Evolutionary conservation across 2,113 vertebrate species (phyloP).

Genomic region (Paraplagusia blochii): DNA sequence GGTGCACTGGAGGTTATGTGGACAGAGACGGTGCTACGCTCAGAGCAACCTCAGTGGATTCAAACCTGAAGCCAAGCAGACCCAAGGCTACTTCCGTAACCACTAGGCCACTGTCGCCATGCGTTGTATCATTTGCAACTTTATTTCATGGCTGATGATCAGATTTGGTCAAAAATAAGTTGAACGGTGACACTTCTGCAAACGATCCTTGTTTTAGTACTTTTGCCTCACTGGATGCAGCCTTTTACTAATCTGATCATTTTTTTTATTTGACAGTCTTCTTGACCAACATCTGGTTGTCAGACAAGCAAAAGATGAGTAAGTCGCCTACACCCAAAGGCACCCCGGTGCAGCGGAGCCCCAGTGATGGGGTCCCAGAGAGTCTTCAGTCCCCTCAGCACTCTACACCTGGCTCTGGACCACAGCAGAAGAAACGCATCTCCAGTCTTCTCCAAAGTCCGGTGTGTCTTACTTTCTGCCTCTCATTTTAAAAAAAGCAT

Average conservation of each 20-base stretch:
- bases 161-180: too few species aligned
- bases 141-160: too few species aligned
- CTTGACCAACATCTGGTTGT: constrained; percentile 27
- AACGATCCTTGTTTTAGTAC: too few species aligned
- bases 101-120: too few species aligned
- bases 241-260: neutral
- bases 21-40: too few species aligned
- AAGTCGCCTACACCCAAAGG: constrained; percentile 75
- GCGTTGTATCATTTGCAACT: too few species aligned
- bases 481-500: neutral
- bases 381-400: constrained; percentile 74
- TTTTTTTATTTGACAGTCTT: constrained; percentile 26
- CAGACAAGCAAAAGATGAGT: constrained; percentile 71
- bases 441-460: constrained; percentile 95
- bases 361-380: constrained; percentile 80
- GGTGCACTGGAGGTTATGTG: too few species aligned
- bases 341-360: constrained; percentile 76
- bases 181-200: too few species aligned
- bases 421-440: constrained; percentile 88
- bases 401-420: constrained; percentile 80
- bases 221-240: too few species aligned
- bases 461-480: constrained; percentile 39
- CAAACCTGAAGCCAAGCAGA: too few species aligned
- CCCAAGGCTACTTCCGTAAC: too few species aligned
- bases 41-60: too few species aligned